A percentile compares a stretch with the other conserved stretches of the same genome.
These are phyloP conservation scores for Tipula confusa DNA, from an alignment of 2,888 invertebrate species.

Conservation along the genomic window DNA sequence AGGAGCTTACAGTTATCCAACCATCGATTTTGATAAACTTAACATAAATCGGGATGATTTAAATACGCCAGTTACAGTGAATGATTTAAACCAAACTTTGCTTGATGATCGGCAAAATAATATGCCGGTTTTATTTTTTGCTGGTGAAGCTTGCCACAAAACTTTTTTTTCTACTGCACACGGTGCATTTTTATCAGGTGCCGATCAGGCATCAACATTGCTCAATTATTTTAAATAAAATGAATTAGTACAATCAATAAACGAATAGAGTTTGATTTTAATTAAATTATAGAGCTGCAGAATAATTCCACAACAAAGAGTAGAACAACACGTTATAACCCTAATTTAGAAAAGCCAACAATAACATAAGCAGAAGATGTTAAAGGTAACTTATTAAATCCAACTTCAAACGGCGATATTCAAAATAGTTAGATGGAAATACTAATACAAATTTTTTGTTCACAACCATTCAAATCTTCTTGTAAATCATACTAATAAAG, in stretches of 20 bases:
- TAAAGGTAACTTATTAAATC: too few relatives aligned
- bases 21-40: slow-evolving; percentile 51
- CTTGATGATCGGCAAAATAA: background rate
- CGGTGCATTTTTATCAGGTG: slow-evolving; percentile 60
- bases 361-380: too few relatives aligned
- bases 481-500: too few relatives aligned
- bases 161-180: slow-evolving; percentile 62
- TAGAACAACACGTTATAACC: too few relatives aligned
- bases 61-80: slow-evolving; percentile 48
- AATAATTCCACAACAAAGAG: too few relatives aligned
- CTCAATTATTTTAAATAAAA: slow-evolving; percentile 20
- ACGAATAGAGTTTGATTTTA: background rate
- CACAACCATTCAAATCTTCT: too few relatives aligned
- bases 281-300: background rate
- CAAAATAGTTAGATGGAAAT: too few relatives aligned
- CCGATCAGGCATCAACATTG: slow-evolving; percentile 50
- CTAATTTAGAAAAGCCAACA: too few relatives aligned
- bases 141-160: slow-evolving; percentile 61
- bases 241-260: background rate
- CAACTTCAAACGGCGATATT: too few relatives aligned
- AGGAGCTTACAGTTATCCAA: slow-evolving; percentile 59
- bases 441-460: too few relatives aligned
- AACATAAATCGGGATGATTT: slow-evolving; percentile 39
- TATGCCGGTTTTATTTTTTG: slow-evolving; percentile 55
- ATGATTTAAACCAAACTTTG: slow-evolving; percentile 29